These are phyloP conservation scores for Drosophila lini DNA, from an alignment of 1,140 invertebrate species.

Conservation along the genomic window DNA sequence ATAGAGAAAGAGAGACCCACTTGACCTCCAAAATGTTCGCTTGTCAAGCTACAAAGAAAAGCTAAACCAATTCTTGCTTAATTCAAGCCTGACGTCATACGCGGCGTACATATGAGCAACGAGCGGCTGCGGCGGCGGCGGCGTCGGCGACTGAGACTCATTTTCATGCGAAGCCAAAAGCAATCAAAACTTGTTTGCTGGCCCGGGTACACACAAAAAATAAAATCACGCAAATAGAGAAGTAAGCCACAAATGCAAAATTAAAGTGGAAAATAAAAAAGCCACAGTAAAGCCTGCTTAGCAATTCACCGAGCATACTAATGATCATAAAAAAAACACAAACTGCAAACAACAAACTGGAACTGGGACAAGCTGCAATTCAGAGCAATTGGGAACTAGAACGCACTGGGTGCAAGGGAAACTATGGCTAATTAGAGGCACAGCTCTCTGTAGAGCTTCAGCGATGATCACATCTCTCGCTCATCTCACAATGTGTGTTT, in stretches of 20 bases:
- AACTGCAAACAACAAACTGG: conserved; percentile 1
- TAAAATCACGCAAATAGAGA: conserved; percentile 41
- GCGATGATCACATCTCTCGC: conserved; percentile 63
- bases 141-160: conserved; percentile 23
- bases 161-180: conserved; percentile 57
- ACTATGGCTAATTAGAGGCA: conserved; percentile 24
- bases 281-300: conserved; percentile 56
- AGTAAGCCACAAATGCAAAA: conserved; percentile 65
- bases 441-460: conserved; percentile 12
- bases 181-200: conserved; percentile 80
- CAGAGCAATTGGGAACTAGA: conserved; percentile 52
- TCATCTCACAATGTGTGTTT: conserved; percentile 62
- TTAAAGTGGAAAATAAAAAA: conserved; percentile 69
- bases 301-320: conserved; percentile 50
- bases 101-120: conserved; percentile 38
- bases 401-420: conserved; percentile 21
- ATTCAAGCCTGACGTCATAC: conserved; percentile 71
- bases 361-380: conserved; percentile 56
- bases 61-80: conserved; percentile 70
- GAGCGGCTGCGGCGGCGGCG: conserved; percentile 2
- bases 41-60: conserved; percentile 43
- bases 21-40: conserved; percentile 58
- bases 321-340: conserved; percentile 20
- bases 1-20: conserved; percentile 22
- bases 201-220: conserved; percentile 51